Percentiles rank a stretch among this genome's conserved stretches.
phyloP scores from a whole-genome alignment of 2,888 invertebrate genomes.

The Dicyrtoma fusca region DNA sequence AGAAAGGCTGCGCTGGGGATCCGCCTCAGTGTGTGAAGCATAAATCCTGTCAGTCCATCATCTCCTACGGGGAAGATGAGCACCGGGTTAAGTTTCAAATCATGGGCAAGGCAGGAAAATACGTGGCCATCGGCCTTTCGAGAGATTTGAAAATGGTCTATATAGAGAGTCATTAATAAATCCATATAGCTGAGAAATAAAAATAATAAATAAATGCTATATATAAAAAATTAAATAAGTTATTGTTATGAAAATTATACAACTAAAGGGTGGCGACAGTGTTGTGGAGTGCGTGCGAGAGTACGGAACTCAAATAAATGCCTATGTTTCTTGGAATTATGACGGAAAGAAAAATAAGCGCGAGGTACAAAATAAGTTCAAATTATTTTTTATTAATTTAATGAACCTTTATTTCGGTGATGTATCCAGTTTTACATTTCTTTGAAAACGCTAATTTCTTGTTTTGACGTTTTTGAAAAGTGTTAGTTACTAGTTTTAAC shows the following conservation, averaged over 20 bases:
- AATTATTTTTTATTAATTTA: not conserved
- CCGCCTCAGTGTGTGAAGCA: constrained; percentile 38
- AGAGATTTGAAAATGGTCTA: constrained; percentile 42
- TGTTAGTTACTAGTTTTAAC: not conserved
- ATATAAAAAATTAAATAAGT: no score
- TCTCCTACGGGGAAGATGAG: constrained; percentile 35
- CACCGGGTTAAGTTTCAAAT: constrained; percentile 41
- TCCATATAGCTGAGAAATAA: no score
- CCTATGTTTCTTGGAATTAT: constrained; percentile 46
- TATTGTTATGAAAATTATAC: not conserved
- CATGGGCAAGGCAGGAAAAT: constrained; percentile 31
- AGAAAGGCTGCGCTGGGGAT: constrained; percentile 40
- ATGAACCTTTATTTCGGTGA: not conserved
- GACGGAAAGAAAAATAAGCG: not conserved
- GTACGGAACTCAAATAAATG: constrained; percentile 26
- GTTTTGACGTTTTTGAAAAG: not conserved
- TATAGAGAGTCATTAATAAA: no score
- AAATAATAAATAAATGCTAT: not conserved
- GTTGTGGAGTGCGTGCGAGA: constrained; percentile 47
- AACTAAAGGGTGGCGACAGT: constrained; percentile 44
- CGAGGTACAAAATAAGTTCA: constrained; percentile 9
- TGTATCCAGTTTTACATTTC: no score
- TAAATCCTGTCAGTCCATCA: constrained; percentile 38
- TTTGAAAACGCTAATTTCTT: not conserved
- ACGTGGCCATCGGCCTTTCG: constrained; percentile 43